These are phyloP conservation scores for Danaus plexippus DNA, from an alignment of 1,140 invertebrate species.

Conservation along the genomic window DNA sequence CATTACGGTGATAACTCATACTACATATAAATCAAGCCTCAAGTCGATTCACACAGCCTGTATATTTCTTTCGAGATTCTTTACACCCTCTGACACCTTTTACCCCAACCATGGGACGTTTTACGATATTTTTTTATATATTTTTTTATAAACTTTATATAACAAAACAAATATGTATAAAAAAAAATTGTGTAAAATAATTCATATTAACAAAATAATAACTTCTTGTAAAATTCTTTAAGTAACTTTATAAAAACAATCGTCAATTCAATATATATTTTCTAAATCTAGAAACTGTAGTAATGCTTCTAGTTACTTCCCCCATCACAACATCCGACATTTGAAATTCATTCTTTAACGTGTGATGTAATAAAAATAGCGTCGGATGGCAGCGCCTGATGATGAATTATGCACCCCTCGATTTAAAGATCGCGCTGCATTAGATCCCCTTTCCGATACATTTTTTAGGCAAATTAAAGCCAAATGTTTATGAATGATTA, in stretches of 20 bases:
- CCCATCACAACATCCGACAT: conserved; percentile 62
- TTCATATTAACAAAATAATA: too few relatives aligned
- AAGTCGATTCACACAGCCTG: conserved; percentile 39
- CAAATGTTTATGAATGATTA: conserved; percentile 40
- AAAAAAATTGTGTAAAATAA: too few relatives aligned
- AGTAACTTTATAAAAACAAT: too few relatives aligned
- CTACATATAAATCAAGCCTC: conserved; percentile 39
- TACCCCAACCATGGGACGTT: conserved; percentile 20
- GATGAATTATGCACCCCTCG: conserved; percentile 68
- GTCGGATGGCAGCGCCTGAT: conserved; percentile 48
- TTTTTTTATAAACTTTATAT: too few relatives aligned
- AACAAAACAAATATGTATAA: too few relatives aligned
- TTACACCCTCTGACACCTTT: conserved; percentile 38
- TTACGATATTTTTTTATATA: too few relatives aligned
- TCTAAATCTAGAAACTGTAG: too few relatives aligned
- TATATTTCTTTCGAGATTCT: conserved; percentile 48
- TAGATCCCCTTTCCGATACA: conserved; percentile 53
- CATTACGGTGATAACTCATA: conserved; percentile 40
- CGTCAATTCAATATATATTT: too few relatives aligned
- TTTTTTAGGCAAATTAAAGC: conserved; percentile 55
- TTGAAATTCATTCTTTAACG: conserved; percentile 69
- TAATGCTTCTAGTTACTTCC: conserved; percentile 27
- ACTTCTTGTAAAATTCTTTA: too few relatives aligned
- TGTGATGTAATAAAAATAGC: conserved; percentile 69
- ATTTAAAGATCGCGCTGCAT: conserved; percentile 62